Evolutionary conservation across 2,888 invertebrate species (phyloP), one percentile per base, ranked within the genome.

Genomic region (Drosophila vallismaia): DNA sequence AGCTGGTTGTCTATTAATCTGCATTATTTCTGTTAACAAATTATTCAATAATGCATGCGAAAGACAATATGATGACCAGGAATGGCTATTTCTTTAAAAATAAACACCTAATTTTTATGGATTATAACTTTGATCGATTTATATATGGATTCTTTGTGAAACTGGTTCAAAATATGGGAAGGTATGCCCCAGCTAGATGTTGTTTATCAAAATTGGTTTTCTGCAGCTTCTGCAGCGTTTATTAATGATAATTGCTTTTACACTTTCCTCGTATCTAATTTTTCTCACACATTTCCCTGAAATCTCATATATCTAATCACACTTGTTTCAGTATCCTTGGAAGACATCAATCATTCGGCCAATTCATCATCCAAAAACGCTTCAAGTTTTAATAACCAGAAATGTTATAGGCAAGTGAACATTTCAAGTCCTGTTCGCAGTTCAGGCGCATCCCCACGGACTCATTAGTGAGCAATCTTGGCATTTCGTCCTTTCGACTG

Each of bases 331-430:
- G 10, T n/a, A 28, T 50, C 12, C 36, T 42, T 48, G 26, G 4
- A 14, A 24, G 26, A 28, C 71, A 80, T 80, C 78, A 69, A 78
- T 80, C 76, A 73, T 56, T n/a, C 8, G 9, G n/a, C 54, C 60
- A 60, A 80, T 84, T 73, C 53, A 84, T 83, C 78, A 74, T 63
- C 49, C 50, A 3, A 19, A 33, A 68, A 62, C 53, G 68, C 64
- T 80, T 55, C 49, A 69, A 66, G 71, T 67, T 78, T 76, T 84
- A 74, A 81, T 81, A 74, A 72, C 51, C 53, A 52, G 67, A 74
- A 79, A 77, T 75, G 71, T 64, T 69, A 49, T 24, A 67, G 56
- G 58, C 52, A 49, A 26, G 33, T 53, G 31, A 45, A 29, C 52
- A 50, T 38, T 14, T 46, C 14, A 29, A 19, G 33, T 51, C 46